Evolutionary conservation across 2,113 vertebrate species (phyloP), one percentile per base, ranked within the genome.

Genomic region (Cynoglossus semilaevis): DNA sequence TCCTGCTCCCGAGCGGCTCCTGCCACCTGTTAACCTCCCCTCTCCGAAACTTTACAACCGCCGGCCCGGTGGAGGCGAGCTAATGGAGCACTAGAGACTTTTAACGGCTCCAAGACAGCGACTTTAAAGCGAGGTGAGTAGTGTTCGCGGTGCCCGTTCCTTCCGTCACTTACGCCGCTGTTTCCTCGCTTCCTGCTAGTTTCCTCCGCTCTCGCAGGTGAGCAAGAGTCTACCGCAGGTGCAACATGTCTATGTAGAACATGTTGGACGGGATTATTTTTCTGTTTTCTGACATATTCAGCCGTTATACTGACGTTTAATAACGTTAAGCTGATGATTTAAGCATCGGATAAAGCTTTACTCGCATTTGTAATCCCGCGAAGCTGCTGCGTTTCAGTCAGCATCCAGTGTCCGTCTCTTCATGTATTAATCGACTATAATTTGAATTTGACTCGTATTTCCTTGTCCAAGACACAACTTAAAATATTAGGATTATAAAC

Each of bases 61-160:
- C 35, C 13, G 46, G 47, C 47, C 19, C 49, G 19, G 13, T 42
- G 13, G 7, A 44, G 44, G 11, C 47, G 18, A 51, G 69, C 71
- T 83, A 68, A 91, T 91, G 89, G 89, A 85, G 74, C 53, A 83
- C 51, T 90, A 86, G 76, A 67, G 47, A 59, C 63, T 50, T 58
- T 56, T 17, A 70, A 50, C 58, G 56, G 51, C 15, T 6, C 57
- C 29, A 19, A 1, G 50, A 51, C 36, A 70, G 36, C 38, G 67
- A 84, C 69, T 76, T 59, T 9, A 54, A 68, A 63, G 70, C 79
- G 72, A 86, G 87, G 89, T 90, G 70, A 89, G 88, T 83, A 60
- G 55, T 53, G 17, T 61, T 58, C 46, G n/a, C 34, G 15, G 36
- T 43, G 42, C 42, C 48, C 12, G 47, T 18, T 9, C 9, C 37